These are phyloP conservation scores for Netta rufina DNA, from an alignment of 2,797 vertebrate species.

Conservation along the genomic window DNA sequence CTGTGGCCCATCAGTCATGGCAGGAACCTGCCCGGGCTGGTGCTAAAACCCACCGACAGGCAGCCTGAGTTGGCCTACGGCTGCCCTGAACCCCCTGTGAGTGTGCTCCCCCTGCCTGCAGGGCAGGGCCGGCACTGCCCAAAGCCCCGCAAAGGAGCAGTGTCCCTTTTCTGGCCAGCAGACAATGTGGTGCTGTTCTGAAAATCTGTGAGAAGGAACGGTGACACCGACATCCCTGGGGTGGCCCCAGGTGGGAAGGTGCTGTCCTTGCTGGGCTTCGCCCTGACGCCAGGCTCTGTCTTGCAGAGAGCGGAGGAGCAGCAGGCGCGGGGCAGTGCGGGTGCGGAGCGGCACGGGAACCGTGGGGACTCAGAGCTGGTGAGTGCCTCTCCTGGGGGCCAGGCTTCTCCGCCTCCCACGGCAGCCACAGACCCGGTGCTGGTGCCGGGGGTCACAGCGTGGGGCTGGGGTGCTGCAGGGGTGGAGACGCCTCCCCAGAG, in stretches of 20 bases:
- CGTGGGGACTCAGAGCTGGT: neutral
- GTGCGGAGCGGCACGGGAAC: neutral
- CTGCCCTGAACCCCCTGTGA: neutral
- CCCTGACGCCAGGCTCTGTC: neutral
- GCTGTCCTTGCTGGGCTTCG: neutral
- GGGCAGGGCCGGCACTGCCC: neutral
- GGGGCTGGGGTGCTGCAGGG: neutral
- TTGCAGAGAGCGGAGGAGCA: conserved; percentile 7
- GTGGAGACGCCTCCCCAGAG: no score
- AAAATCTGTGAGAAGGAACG: neutral
- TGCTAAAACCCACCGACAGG: neutral
- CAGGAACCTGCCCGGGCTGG: neutral
- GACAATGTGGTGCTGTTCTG: no score
- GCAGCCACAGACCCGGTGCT: fast-evolving
- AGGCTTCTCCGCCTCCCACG: neutral
- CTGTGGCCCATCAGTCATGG: neutral
- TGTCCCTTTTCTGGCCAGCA: no score
- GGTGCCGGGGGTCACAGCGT: fast-evolving
- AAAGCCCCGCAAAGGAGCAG: neutral
- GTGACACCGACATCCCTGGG: neutral
- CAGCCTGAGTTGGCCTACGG: neutral
- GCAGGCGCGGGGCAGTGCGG: fast-evolving
- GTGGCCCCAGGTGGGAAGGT: neutral
- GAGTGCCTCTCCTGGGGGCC: neutral
- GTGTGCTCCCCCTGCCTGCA: neutral